These are phyloP conservation scores for Dynastes grantii DNA, from an alignment of 2,888 invertebrate species.

Conservation along the genomic window DNA sequence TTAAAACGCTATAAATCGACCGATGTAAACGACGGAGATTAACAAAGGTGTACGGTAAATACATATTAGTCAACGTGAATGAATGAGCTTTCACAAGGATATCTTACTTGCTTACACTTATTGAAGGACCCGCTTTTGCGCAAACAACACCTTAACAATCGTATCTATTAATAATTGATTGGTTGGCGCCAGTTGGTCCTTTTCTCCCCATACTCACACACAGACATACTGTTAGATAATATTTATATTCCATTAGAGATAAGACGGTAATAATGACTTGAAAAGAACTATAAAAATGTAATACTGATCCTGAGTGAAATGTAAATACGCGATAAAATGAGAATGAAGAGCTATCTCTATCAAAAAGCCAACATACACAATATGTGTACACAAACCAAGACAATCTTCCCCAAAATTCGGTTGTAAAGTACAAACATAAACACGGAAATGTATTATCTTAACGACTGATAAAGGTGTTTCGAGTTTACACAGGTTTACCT, in stretches of 20 bases:
- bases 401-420: slow-evolving; percentile 54
- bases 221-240: slow-evolving; percentile 38
- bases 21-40: slow-evolving; percentile 34
- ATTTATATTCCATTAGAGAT: slow-evolving; percentile 49
- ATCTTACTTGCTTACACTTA: slow-evolving; percentile 17
- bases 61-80: slow-evolving; percentile 34
- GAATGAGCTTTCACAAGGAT: slow-evolving; percentile 46
- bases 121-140: slow-evolving; percentile 40
- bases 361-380: slow-evolving; percentile 56
- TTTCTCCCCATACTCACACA: slow-evolving; percentile 26
- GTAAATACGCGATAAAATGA: slow-evolving; percentile 55
- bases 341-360: slow-evolving; percentile 58
- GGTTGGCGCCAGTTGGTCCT: slow-evolving; percentile 43
- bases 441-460: slow-evolving; percentile 55
- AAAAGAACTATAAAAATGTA: slow-evolving; percentile 47
- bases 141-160: slow-evolving; percentile 37
- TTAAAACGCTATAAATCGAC: slow-evolving; percentile 11
- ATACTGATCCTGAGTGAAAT: slow-evolving; percentile 50
- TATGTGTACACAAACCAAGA: slow-evolving; percentile 49
- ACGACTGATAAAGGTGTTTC: slow-evolving; percentile 47
- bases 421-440: slow-evolving; percentile 55
- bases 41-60: slow-evolving; percentile 37
- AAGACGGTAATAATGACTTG: slow-evolving; percentile 52
- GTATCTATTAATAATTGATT: slow-evolving; percentile 46
- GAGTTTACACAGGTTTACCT: slow-evolving; percentile 51